phyloP scores from a whole-genome alignment of 37 sponge, comb jelly and placozoan genomes.

The Beroe forskalii region DNA sequence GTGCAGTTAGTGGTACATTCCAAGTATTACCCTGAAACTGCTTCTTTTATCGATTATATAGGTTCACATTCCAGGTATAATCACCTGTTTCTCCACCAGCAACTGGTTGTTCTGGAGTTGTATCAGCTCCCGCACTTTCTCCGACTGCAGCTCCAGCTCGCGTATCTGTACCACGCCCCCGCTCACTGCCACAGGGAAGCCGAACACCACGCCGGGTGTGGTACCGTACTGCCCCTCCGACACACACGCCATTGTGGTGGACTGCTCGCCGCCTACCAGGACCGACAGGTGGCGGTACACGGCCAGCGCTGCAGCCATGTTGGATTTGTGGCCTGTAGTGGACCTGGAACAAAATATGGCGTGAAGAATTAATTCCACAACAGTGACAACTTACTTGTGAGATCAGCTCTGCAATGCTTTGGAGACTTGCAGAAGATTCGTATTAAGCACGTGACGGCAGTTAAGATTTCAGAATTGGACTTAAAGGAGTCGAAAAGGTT shows the following conservation, averaged over 20 bases:
- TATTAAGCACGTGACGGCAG: too few relatives aligned
- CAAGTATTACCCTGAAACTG: too few relatives aligned
- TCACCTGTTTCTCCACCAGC: slow-evolving; percentile 36
- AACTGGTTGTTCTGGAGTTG: slow-evolving; percentile 6
- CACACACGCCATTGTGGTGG: slow-evolving; percentile 8
- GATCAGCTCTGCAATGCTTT: too few relatives aligned
- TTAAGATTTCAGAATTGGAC: too few relatives aligned
- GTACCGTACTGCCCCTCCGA: slow-evolving; percentile 17
- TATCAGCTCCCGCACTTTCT: not conserved
- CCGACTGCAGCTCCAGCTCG: not conserved
- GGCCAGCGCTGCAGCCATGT: slow-evolving; percentile 32
- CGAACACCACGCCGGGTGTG: not conserved
- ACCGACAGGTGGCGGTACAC: not conserved
- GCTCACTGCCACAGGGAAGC: slow-evolving; percentile 28
- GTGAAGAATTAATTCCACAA: too few relatives aligned
- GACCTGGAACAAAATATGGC: not conserved
- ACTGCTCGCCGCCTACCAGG: not conserved
- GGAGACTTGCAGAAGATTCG: too few relatives aligned
- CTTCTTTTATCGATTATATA: too few relatives aligned
- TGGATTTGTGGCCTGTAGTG: not conserved
- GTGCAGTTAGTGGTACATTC: too few relatives aligned
- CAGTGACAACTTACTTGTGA: too few relatives aligned
- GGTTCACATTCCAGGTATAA: too few relatives aligned
- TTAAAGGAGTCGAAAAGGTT: too few relatives aligned
- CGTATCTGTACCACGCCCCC: slow-evolving; percentile 24